These are phyloP conservation scores for Epizoanthus stellaris DNA, from an alignment of 92 coral and sea anemone species.

Conservation along the genomic window DNA sequence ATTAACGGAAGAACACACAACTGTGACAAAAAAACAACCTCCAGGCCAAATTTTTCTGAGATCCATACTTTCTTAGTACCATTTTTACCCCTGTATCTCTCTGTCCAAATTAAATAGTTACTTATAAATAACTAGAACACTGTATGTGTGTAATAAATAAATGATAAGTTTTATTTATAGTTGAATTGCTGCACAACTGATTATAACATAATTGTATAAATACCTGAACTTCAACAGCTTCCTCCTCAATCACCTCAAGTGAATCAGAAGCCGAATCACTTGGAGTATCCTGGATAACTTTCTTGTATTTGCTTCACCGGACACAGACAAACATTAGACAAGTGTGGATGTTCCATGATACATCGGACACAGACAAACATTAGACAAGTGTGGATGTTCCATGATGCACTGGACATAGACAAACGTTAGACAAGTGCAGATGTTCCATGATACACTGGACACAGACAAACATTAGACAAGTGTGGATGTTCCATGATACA, in stretches of 20 bases:
- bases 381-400: too few relatives aligned
- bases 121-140: too few relatives aligned
- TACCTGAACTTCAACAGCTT: slow-evolving; percentile 26
- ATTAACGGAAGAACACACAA: too few relatives aligned
- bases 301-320: not conserved
- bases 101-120: too few relatives aligned
- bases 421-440: too few relatives aligned
- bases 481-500: not conserved
- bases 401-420: not conserved
- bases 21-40: too few relatives aligned
- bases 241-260: not conserved
- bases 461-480: not conserved
- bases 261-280: not conserved
- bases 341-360: too few relatives aligned
- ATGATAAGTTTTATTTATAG: not conserved
- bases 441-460: not conserved
- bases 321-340: not conserved
- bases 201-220: too few relatives aligned
- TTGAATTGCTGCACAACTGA: too few relatives aligned
- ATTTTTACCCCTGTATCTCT: too few relatives aligned
- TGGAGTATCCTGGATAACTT: not conserved
- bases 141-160: not conserved
- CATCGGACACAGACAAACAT: not conserved
- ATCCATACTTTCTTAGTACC: too few relatives aligned
- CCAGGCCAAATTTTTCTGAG: too few relatives aligned